Conservation (phyloP, 2,797 vertebrate genomes). For the Gymnoscopelus braueri region DNA sequence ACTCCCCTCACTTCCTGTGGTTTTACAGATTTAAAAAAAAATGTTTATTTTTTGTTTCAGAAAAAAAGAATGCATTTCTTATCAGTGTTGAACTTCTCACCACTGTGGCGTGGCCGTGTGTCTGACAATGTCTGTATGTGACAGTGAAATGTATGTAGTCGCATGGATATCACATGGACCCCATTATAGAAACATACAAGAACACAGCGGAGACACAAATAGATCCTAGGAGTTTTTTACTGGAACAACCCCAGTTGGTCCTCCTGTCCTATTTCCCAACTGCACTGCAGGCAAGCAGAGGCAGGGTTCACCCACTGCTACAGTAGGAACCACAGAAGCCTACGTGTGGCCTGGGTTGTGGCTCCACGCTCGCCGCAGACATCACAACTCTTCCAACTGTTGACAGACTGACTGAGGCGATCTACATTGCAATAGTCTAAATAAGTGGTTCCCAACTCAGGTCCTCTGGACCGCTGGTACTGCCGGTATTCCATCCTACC, state of each 20-base stretch:
- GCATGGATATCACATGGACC: background rate
- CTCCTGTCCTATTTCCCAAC: conserved; percentile 32
- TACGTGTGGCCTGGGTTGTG: conserved; percentile 23
- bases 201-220: conserved; percentile 40
- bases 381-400: conserved; percentile 24
- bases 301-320: conserved; percentile 26
- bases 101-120: background rate
- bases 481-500: too few relatives aligned
- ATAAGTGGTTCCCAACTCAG: too few relatives aligned
- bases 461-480: too few relatives aligned
- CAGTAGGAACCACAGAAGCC: conserved; percentile 27
- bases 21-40: conserved; percentile 42
- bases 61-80: conserved; percentile 8
- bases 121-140: too few relatives aligned
- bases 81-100: conserved; percentile 33
- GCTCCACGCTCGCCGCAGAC: conserved; percentile 43
- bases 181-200: background rate
- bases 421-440: background rate
- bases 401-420: conserved; percentile 2
- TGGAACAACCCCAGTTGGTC: conserved; percentile 53
- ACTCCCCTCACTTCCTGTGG: conserved; percentile 64
- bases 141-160: too few relatives aligned
- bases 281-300: background rate
- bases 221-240: conserved; percentile 43
- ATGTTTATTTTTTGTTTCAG: conserved; percentile 18